These are phyloP conservation scores for Chamaea fasciata DNA, from an alignment of 2,113 vertebrate genomes.

Conservation along the genomic window DNA sequence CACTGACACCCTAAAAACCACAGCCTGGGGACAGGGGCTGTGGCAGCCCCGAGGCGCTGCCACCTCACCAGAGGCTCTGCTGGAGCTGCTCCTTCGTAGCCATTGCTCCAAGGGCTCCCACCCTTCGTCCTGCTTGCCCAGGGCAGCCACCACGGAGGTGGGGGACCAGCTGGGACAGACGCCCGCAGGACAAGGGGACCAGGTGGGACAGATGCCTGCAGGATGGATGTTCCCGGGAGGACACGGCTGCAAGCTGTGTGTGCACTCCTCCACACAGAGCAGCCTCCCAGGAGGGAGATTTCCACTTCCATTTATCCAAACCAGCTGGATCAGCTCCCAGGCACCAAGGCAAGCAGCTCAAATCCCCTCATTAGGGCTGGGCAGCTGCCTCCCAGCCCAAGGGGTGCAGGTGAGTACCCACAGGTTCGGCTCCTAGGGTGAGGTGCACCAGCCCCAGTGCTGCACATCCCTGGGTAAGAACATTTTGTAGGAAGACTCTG, in stretches of 20 bases:
- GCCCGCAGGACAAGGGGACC: neutral
- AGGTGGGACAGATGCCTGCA: neutral
- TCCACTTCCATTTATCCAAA: neutral
- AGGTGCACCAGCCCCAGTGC: rapidly evolving
- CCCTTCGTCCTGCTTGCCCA: rapidly evolving
- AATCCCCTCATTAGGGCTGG: neutral
- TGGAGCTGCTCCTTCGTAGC: neutral
- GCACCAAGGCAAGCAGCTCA: neutral
- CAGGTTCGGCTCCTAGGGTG: neutral
- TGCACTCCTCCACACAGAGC: neutral
- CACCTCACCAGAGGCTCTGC: neutral
- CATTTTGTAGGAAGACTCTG: neutral
- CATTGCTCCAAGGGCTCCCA: neutral
- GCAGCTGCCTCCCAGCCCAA: neutral
- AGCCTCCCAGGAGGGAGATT: neutral
- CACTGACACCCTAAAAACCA: constrained; percentile 42
- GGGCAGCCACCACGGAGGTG: rapidly evolving
- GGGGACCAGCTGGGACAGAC: neutral
- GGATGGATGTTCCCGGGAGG: rapidly evolving
- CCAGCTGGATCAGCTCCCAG: neutral
- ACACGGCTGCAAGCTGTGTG: neutral
- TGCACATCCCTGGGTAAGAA: neutral
- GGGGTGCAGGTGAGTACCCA: neutral
- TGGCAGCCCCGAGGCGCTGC: neutral
- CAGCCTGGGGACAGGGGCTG: neutral